Conservation (phyloP, 2,888 invertebrate genomes). For the Oasisia sp. region DNA sequence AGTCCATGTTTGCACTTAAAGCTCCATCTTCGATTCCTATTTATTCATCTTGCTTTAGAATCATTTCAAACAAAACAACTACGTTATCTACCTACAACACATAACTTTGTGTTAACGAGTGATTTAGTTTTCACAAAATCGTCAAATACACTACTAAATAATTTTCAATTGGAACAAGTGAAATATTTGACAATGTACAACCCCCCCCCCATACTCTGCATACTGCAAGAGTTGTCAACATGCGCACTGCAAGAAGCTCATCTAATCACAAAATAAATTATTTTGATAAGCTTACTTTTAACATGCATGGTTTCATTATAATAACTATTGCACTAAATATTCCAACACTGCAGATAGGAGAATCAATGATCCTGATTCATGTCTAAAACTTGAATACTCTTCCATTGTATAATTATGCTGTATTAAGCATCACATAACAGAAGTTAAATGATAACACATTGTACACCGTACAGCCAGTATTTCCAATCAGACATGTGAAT, state of each 20-base stretch:
- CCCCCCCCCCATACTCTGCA: not conserved
- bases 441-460: not conserved
- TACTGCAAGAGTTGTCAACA: not conserved
- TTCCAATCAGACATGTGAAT: not conserved
- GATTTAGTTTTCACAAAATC: too few species aligned
- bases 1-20: too few species aligned
- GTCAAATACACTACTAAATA: too few species aligned
- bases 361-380: not conserved
- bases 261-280: not conserved
- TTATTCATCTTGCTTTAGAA: too few species aligned
- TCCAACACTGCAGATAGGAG: not conserved
- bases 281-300: not conserved
- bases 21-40: too few species aligned
- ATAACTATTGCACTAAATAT: not conserved
- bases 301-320: not conserved
- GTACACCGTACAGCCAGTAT: not conserved
- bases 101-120: too few species aligned
- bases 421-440: not conserved
- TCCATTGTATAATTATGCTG: not conserved
- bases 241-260: not conserved
- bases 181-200: not conserved
- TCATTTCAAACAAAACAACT: too few species aligned
- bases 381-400: not conserved
- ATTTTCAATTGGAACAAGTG: too few species aligned
- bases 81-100: too few species aligned